Evolutionary conservation across 2,797 vertebrate genomes (phyloP).

Genomic region (Scolopax rusticola): DNA sequence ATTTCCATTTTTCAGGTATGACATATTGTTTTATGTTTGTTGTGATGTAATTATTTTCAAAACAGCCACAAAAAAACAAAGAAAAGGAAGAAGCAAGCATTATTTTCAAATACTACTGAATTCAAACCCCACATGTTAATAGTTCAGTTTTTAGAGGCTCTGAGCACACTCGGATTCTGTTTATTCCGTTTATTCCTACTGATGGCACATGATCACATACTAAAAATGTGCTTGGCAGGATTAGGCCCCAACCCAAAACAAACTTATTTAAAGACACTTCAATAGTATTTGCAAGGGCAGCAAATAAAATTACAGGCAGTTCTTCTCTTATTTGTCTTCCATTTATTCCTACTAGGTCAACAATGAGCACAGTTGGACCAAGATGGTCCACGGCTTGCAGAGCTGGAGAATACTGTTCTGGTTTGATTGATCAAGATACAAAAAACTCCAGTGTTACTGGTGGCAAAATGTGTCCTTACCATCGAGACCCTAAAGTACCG

Average conservation of each 20-base stretch:
- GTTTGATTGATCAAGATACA: background rate
- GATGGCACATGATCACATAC: background rate
- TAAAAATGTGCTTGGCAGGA: slow-evolving; percentile 50
- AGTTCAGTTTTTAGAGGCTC: background rate
- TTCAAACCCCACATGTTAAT: background rate
- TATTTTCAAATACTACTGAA: background rate
- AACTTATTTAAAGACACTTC: slow-evolving; percentile 41
- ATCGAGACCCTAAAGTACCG: background rate
- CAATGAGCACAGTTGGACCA: background rate
- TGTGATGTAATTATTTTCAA: background rate
- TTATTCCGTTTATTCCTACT: slow-evolving; percentile 18
- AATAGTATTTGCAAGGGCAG: background rate
- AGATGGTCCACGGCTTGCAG: background rate
- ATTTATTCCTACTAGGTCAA: slow-evolving; percentile 34
- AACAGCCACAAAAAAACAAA: background rate
- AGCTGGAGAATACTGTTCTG: background rate
- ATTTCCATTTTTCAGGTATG: background rate
- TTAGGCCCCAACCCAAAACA: background rate
- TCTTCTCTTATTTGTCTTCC: background rate
- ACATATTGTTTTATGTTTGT: background rate
- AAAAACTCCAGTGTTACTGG: background rate
- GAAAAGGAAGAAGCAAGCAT: background rate
- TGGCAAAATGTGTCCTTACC: background rate
- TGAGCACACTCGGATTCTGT: background rate
- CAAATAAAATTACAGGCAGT: slow-evolving; percentile 14